Evolutionary conservation across 92 coral and sea anemone genomes (phyloP), one percentile per base, ranked within the genome.

Genomic region (Desmophyllum pertusum): DNA sequence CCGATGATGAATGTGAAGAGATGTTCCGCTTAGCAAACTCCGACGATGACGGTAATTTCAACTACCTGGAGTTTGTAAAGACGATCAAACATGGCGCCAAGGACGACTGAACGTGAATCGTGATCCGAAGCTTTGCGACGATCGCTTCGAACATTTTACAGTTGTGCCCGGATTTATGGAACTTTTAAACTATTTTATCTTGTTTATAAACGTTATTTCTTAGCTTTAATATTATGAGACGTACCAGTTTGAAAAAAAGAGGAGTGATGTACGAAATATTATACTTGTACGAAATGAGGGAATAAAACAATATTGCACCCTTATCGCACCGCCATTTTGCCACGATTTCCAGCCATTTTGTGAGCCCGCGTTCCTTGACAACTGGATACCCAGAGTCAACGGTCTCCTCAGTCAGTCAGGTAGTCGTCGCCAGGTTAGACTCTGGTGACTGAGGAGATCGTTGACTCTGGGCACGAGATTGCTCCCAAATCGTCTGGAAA

Each of bases 31-130:
- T 76, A 17, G 87, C 87, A 37, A 84, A 75, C 66, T 59, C 87
- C 2, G 82, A 79, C 36, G 83, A 88, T 25, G 86, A 91, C 5
- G 94, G 94, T 19, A 83, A 87, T 57, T 83, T 91, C 79, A 71
- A 88, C 75, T 91, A 91, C 71, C 59, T 83, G 79, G 94, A 88
- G 9, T 88, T 88, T 71, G 87, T 81, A 9, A 83, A 91, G 23
- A 85, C 89, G 69, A 91, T 91, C 81, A 91, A 91, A 77, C 86
- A 91, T 73, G 94, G 94, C 14, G 86, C 94, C 11, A 84, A 91
- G 69, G 94, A 91, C 15, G 94, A 91, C 80, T 84, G 40, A 59
- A n/a, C 11, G 2, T 7, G 31, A 43, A 30, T 8, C 8, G 42
- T 0, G 52, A 23, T 0, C 19, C 0, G 41, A 2, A 6, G n/a